A percentile compares a stretch with the other conserved stretches of the same genome.
These are phyloP conservation scores for fruit fly (Drosophila melanogaster) DNA, from an alignment of 1,140 invertebrate genomes.

Conservation along the genomic window Release_6_plus_ISO1_MT NT_033777.3:19970501-19971000, in stretches of 20 bases:
- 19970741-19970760: conserved; percentile 1
- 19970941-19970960: background rate
- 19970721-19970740: conserved; percentile 51
- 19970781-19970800: background rate
- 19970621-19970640: conserved; percentile 25
- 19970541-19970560: conserved; percentile 20
- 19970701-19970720: conserved; percentile 38
- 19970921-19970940: conserved; percentile 35
- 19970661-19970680: conserved; percentile 27
- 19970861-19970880: conserved; percentile 51
- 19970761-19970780: background rate
- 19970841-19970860: conserved; percentile 67
- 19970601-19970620: conserved; percentile 15
- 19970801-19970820: conserved; percentile 35
- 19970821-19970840: conserved; percentile 56
- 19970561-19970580: conserved; percentile 41
- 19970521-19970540: background rate
- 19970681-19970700: conserved; percentile 58
- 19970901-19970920: conserved; percentile 34
- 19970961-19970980: background rate
- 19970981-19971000: background rate
- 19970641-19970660: conserved; percentile 72
- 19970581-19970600: conserved; percentile 69
- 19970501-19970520: background rate
- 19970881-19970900: conserved; percentile 77